Evolutionary conservation across 2,888 invertebrate genomes (phyloP).

Genomic region (Cephus nigrinus): DNA sequence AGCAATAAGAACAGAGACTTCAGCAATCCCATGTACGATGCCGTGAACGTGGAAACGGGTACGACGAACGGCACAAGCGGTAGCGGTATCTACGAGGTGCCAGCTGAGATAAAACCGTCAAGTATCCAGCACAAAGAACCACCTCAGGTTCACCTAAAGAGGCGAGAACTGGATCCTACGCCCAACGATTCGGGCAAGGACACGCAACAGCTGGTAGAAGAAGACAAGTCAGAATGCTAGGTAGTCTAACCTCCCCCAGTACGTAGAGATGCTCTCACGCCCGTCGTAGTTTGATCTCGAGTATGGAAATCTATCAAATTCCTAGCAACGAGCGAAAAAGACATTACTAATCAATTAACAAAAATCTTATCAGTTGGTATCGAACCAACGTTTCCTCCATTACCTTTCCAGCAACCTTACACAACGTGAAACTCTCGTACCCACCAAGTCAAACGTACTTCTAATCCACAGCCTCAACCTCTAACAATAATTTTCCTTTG

Average conservation of each 20-base stretch:
- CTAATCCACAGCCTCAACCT: neutral
- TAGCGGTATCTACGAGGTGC: constrained; percentile 84
- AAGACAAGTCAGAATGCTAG: constrained; percentile 78
- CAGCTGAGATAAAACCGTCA: constrained; percentile 83
- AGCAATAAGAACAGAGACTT: constrained; percentile 89
- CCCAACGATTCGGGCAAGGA: constrained; percentile 89
- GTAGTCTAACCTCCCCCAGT: constrained; percentile 14
- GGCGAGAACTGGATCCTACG: constrained; percentile 84
- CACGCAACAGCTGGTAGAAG: constrained; percentile 89
- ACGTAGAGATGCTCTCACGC: constrained; percentile 32
- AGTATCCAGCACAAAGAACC: constrained; percentile 83
- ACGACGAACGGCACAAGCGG: constrained; percentile 73
- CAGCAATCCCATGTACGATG: constrained; percentile 98
- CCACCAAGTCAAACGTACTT: neutral
- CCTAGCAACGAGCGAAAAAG: neutral
- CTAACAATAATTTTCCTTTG: neutral
- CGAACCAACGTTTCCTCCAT: neutral
- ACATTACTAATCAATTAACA: neutral
- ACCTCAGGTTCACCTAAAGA: constrained; percentile 79
- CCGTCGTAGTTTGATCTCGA: constrained; percentile 45
- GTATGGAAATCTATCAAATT: neutral
- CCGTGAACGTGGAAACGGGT: constrained; percentile 76
- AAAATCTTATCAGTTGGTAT: neutral
- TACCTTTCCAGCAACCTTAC: neutral
- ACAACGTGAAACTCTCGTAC: neutral